Percentiles rank a stretch among this genome's conserved stretches.
Evolutionary conservation across 92 coral and sea anemone genomes (phyloP).

Genomic region (Epizoanthus rinbou): DNA sequence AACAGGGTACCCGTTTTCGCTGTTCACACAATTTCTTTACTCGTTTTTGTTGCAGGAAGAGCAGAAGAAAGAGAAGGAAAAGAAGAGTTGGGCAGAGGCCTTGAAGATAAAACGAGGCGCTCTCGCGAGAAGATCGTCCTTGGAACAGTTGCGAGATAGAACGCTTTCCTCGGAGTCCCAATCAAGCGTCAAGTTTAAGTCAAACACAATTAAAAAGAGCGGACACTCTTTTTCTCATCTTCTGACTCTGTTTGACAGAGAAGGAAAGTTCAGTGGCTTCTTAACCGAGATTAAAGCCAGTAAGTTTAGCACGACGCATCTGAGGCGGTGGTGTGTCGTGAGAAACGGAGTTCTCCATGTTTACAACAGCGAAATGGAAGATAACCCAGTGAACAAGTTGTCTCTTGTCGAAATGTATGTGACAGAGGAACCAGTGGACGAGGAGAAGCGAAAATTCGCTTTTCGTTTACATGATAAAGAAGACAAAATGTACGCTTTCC

Average conservation of each 20-base stretch:
- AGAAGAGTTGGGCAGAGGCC: conserved; percentile 76
- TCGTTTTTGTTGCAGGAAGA: conserved; percentile 17
- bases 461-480: conserved; percentile 74
- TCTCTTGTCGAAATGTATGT: conserved; percentile 88
- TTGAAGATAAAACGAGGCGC: conserved; percentile 60
- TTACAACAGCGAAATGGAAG: conserved; percentile 73
- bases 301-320: conserved; percentile 83
- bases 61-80: conserved; percentile 69
- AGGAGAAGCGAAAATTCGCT: conserved; percentile 64
- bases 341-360: conserved; percentile 84
- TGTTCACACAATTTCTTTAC: not conserved
- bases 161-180: conserved; percentile 34
- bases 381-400: conserved; percentile 54
- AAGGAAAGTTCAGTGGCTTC: conserved; percentile 89
- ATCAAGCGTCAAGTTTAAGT: conserved; percentile 60
- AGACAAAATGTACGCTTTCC: conserved; percentile 63
- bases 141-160: conserved; percentile 53
- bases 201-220: conserved; percentile 57
- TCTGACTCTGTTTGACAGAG: conserved; percentile 78
- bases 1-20: no score
- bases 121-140: conserved; percentile 56
- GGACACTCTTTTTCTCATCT: conserved; percentile 71
- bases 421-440: conserved; percentile 61
- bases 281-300: conserved; percentile 82
- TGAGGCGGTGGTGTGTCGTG: conserved; percentile 93